Conservation (phyloP, 92 coral and sea anemone genomes). For the Micromussa lordhowensis region DNA sequence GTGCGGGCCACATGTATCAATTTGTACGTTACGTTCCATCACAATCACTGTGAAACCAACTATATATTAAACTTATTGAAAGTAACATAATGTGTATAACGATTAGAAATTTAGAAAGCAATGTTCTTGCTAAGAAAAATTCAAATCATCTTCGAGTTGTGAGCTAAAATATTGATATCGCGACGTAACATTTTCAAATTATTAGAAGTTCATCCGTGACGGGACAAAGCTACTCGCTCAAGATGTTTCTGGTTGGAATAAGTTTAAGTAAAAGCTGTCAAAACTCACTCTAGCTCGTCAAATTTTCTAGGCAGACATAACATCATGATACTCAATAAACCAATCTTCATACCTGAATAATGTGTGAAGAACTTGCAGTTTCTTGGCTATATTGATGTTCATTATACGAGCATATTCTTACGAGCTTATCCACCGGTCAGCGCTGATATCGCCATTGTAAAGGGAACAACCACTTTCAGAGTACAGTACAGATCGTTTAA, state of each 20-base stretch:
- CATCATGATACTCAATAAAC: constrained; percentile 10
- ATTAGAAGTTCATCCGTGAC: neutral
- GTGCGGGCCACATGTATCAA: neutral
- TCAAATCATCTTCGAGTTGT: neutral
- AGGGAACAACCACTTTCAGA: constrained; percentile 4
- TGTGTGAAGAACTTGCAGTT: constrained; percentile 81
- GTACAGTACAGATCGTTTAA: neutral
- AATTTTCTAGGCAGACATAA: constrained; percentile 1
- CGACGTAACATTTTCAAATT: neutral
- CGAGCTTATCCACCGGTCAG: too few relatives aligned
- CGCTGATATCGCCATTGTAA: neutral
- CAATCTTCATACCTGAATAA: constrained; percentile 72
- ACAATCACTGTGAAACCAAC: neutral
- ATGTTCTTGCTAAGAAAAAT: neutral
- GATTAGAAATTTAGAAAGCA: neutral
- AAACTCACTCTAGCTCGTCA: neutral
- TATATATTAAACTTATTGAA: neutral
- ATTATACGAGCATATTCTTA: constrained; percentile 1
- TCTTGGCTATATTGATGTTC: constrained; percentile 76
- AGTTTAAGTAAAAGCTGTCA: neutral
- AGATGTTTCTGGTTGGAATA: neutral
- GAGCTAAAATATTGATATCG: neutral
- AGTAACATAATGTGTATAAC: neutral
- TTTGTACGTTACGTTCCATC: neutral
- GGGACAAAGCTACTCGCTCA: neutral